These are phyloP conservation scores for Ctenoplectra terminalis DNA, from an alignment of 1,140 invertebrate genomes.

Conservation along the genomic window DNA sequence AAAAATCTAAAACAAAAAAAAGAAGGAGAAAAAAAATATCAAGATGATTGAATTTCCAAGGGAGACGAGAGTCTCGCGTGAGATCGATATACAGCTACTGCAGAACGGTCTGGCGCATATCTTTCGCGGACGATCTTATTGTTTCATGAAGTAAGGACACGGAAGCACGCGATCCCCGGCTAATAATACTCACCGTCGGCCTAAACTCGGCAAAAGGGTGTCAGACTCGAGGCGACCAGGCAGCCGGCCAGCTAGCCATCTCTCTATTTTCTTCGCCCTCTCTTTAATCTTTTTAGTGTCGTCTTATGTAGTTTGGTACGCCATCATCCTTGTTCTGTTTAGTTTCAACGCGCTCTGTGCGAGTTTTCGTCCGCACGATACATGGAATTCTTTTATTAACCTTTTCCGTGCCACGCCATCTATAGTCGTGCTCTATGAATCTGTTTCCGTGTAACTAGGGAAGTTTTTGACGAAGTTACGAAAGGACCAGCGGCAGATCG, in stretches of 20 bases:
- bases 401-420: too few species aligned
- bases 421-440: too few species aligned
- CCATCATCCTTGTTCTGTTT: neutral
- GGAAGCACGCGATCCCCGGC: conserved; percentile 65
- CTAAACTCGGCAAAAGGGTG: conserved; percentile 72
- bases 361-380: neutral
- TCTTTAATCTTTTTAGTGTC: neutral
- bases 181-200: conserved; percentile 73
- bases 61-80: conserved; percentile 14
- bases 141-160: conserved; percentile 64
- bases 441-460: too few species aligned
- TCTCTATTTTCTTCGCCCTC: conserved; percentile 15
- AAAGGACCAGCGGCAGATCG: too few species aligned
- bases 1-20: neutral
- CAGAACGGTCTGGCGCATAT: conserved; percentile 6
- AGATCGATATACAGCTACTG: conserved; percentile 14
- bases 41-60: conserved; percentile 19
- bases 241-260: conserved; percentile 64
- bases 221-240: conserved; percentile 59
- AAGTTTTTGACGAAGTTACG: too few species aligned
- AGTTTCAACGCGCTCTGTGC: neutral
- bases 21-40: neutral
- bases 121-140: conserved; percentile 51
- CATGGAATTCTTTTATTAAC: too few species aligned
- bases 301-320: neutral